phyloP scores from a whole-genome alignment of 2,888 invertebrate genomes.

The Micoletzkya japonica region DNA sequence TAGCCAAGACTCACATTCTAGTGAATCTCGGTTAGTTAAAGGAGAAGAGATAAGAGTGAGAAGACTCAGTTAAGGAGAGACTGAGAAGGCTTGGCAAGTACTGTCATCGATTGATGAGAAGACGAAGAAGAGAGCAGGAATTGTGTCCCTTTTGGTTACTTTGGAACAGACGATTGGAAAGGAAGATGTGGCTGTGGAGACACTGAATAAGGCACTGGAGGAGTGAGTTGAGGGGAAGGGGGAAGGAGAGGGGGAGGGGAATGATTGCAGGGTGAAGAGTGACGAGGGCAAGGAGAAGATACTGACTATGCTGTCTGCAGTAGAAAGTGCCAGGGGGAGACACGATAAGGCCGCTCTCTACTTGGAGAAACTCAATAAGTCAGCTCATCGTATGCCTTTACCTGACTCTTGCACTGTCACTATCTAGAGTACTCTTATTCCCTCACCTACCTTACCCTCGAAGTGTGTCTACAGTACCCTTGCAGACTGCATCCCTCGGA shows the following conservation, averaged over 20 bases:
- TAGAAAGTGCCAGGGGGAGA: slow-evolving; percentile 34
- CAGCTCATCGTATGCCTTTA: background rate
- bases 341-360: slow-evolving; percentile 33
- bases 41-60: background rate
- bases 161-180: slow-evolving; percentile 15
- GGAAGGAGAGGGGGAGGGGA: background rate
- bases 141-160: slow-evolving; percentile 8
- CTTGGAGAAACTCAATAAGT: slow-evolving; percentile 39
- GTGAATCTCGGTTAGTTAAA: slow-evolving; percentile 30
- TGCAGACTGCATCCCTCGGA: slow-evolving; percentile 72
- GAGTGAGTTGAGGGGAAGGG: background rate
- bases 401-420: no score
- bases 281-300: slow-evolving; percentile 20
- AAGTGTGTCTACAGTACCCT: no score
- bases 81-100: background rate
- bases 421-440: no score
- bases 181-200: background rate
- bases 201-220: slow-evolving; percentile 1
- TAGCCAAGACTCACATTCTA: slow-evolving; percentile 29
- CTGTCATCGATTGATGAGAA: background rate
- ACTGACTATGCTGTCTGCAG: slow-evolving; percentile 36
- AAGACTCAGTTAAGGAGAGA: slow-evolving; percentile 8
- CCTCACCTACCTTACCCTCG: no score
- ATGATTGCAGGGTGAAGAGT: background rate
- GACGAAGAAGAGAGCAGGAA: slow-evolving; percentile 3